Percentiles rank a stretch among this genome's conserved stretches.
These are phyloP conservation scores for Acanthosepion lycidas DNA, from an alignment of 2,888 invertebrate species.

Conservation along the genomic window DNA sequence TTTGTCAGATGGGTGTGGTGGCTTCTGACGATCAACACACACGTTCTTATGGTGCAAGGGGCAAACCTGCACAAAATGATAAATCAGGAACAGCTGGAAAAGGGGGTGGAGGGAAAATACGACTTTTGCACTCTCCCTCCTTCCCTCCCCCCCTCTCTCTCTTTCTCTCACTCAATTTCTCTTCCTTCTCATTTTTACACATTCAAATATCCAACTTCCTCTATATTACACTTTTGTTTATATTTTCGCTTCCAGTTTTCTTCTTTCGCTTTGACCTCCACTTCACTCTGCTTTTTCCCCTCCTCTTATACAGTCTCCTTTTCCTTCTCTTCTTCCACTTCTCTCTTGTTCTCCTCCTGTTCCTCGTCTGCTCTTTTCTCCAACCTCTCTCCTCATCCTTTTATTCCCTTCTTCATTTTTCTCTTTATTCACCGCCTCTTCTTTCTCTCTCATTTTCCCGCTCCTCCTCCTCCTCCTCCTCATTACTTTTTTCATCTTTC, in stretches of 20 bases:
- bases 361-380: too few relatives aligned
- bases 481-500: not conserved
- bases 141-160: not conserved
- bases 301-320: not conserved
- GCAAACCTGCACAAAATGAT: not conserved
- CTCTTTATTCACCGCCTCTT: too few relatives aligned
- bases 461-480: not conserved
- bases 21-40: not conserved
- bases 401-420: too few relatives aligned
- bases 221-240: not conserved
- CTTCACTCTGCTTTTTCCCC: not conserved
- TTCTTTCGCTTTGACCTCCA: not conserved
- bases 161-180: not conserved
- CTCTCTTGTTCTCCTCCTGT: not conserved
- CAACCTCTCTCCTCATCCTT: too few relatives aligned
- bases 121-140: not conserved
- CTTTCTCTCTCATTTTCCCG: not conserved
- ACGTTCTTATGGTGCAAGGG: not conserved
- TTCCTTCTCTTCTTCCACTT: not conserved
- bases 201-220: not conserved
- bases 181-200: not conserved
- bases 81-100: conserved; percentile 4
- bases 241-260: not conserved
- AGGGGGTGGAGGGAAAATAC: not conserved
- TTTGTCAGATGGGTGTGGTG: conserved; percentile 33